phyloP scores from a whole-genome alignment of 2,888 invertebrate species.

The Cantharis flavilabris region DNA sequence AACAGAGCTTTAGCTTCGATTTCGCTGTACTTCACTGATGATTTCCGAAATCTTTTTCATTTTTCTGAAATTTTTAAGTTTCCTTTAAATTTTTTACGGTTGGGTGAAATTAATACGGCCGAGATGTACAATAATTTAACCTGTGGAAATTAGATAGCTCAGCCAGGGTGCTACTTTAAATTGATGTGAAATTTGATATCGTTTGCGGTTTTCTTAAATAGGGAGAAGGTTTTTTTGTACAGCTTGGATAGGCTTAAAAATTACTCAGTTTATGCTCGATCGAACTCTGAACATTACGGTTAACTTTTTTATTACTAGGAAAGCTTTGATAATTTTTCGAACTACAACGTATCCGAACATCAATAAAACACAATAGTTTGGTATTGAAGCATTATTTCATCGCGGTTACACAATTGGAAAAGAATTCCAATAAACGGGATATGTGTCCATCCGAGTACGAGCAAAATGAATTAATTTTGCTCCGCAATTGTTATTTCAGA shows the following conservation, averaged over 20 bases:
- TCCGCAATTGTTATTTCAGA: slow-evolving; percentile 28
- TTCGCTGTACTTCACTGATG: too few species aligned
- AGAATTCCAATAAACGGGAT: slow-evolving; percentile 40
- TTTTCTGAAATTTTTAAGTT: background rate
- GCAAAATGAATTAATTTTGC: slow-evolving; percentile 30
- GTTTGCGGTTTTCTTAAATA: slow-evolving; percentile 7
- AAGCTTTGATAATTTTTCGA: slow-evolving; percentile 8
- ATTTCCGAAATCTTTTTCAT: too few species aligned
- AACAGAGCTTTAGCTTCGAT: too few species aligned
- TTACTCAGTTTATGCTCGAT: background rate
- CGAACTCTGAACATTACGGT: background rate
- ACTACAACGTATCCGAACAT: slow-evolving; percentile 14
- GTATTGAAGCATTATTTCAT: slow-evolving; percentile 38
- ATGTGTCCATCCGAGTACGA: slow-evolving; percentile 27
- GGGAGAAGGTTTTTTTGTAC: slow-evolving; percentile 11
- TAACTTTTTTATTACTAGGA: background rate
- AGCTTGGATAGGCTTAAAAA: slow-evolving; percentile 14
- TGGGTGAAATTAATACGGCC: slow-evolving; percentile 15
- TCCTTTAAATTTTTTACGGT: background rate
- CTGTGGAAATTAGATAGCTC: slow-evolving; percentile 20
- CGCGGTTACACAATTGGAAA: slow-evolving; percentile 38
- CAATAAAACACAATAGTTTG: slow-evolving; percentile 23
- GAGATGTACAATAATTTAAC: slow-evolving; percentile 4
- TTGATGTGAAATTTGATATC: slow-evolving; percentile 21
- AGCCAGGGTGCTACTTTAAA: slow-evolving; percentile 16